Conservation (phyloP, 2,113 vertebrate species). For the Coturnix japonica region DNA sequence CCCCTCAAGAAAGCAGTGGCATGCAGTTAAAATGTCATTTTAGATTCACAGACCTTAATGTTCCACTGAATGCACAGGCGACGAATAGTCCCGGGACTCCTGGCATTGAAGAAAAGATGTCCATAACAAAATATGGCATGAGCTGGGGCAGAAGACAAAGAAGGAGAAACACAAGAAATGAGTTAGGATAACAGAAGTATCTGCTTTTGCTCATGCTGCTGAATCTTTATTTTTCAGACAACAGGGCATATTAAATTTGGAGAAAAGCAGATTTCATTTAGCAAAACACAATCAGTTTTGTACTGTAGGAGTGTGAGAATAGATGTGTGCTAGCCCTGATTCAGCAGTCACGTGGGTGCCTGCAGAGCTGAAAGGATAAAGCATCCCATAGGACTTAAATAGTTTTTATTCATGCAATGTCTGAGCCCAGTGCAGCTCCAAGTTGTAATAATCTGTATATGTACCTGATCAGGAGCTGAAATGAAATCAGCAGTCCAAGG, state of each 20-base stretch:
- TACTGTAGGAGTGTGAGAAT: not conserved
- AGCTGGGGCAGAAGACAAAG: slow-evolving; percentile 69
- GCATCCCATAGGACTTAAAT: not conserved
- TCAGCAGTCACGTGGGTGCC: not conserved
- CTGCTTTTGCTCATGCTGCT: not conserved
- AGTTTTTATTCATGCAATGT: accelerated
- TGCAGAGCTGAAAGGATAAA: not conserved
- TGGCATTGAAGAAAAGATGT: slow-evolving; percentile 81
- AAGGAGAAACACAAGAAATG: not conserved
- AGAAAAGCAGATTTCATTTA: not conserved
- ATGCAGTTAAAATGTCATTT: not conserved
- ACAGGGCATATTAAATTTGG: not conserved
- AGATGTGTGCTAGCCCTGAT: not conserved
- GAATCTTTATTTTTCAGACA: not conserved
- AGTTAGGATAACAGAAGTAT: not conserved
- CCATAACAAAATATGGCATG: slow-evolving; percentile 90
- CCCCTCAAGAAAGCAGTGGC: not conserved
- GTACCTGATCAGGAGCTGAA: slow-evolving; percentile 88
- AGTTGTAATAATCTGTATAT: not conserved
- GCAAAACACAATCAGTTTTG: accelerated
- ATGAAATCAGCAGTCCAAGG: slow-evolving; percentile 85
- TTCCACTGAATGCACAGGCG: slow-evolving; percentile 89
- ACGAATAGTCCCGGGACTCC: slow-evolving; percentile 89
- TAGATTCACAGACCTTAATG: slow-evolving; percentile 81
- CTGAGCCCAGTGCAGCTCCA: not conserved